Evolutionary conservation across 2,113 vertebrate genomes (phyloP).

Genomic region (Dasyurus viverrinus): DNA sequence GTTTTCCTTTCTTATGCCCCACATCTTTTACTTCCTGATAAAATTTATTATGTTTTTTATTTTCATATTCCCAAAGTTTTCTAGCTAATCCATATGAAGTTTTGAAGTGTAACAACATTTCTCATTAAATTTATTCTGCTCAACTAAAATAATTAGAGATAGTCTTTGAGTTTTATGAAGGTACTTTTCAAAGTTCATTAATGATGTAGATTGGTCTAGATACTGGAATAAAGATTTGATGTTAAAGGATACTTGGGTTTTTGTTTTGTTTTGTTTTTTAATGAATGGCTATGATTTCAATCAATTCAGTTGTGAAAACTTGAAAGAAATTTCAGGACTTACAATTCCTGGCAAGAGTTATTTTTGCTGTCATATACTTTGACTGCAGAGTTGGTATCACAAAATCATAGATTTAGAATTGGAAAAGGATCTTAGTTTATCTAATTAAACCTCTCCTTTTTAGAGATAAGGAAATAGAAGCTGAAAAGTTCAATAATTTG

Average conservation of each 20-base stretch:
- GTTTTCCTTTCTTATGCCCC: neutral
- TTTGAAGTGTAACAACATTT: constrained; percentile 12
- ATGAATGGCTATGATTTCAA: too few species aligned
- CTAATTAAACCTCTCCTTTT: too few species aligned
- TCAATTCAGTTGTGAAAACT: too few species aligned
- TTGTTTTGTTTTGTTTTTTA: neutral
- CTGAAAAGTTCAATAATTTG: too few species aligned
- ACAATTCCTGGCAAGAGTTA: too few species aligned
- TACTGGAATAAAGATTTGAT: neutral
- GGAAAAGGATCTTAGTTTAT: too few species aligned
- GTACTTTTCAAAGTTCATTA: constrained; percentile 5
- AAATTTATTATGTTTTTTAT: constrained; percentile 6
- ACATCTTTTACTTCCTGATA: neutral
- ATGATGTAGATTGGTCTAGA: neutral
- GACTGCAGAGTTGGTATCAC: too few species aligned
- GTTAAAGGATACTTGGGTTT: neutral
- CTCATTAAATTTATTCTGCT: constrained; percentile 5
- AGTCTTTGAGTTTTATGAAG: constrained; percentile 19
- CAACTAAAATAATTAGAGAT: constrained; percentile 36
- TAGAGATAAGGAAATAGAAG: too few species aligned
- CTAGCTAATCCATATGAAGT: neutral
- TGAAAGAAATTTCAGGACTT: too few species aligned
- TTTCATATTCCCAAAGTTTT: constrained; percentile 36
- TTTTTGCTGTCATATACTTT: too few species aligned
- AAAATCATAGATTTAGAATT: too few species aligned